These are phyloP conservation scores for Centrocercus urophasianus DNA, from an alignment of 2,113 vertebrate species.

Conservation along the genomic window DNA sequence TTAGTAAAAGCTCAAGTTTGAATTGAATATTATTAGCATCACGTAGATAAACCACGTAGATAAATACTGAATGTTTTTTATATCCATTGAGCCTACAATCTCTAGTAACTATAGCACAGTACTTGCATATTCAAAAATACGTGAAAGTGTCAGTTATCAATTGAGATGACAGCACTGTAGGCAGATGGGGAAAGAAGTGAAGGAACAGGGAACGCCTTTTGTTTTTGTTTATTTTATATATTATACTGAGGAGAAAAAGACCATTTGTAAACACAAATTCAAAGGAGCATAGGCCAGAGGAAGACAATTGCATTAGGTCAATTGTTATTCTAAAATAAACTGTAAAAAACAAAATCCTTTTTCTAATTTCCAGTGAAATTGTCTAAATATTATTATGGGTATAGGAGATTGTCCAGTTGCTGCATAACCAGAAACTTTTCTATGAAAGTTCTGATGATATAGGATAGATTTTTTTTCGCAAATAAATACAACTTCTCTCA, in stretches of 20 bases:
- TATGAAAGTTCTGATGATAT: background rate
- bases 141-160: background rate
- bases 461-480: background rate
- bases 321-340: background rate
- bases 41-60: background rate
- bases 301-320: background rate
- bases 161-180: background rate
- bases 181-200: background rate
- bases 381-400: background rate
- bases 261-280: background rate
- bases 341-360: background rate
- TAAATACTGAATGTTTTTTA: background rate
- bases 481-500: constrained; percentile 7
- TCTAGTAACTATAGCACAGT: background rate
- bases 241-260: background rate
- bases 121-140: constrained; percentile 3
- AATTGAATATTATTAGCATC: background rate
- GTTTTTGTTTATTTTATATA: background rate
- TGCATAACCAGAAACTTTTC: background rate
- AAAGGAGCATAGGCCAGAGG: background rate
- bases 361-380: background rate
- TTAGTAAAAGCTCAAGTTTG: background rate
- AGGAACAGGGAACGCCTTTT: background rate
- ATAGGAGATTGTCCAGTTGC: background rate
- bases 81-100: background rate